These are phyloP conservation scores for Myotis lucifugus DNA, from an alignment of 2,113 vertebrate genomes.

Conservation along the genomic window DNA sequence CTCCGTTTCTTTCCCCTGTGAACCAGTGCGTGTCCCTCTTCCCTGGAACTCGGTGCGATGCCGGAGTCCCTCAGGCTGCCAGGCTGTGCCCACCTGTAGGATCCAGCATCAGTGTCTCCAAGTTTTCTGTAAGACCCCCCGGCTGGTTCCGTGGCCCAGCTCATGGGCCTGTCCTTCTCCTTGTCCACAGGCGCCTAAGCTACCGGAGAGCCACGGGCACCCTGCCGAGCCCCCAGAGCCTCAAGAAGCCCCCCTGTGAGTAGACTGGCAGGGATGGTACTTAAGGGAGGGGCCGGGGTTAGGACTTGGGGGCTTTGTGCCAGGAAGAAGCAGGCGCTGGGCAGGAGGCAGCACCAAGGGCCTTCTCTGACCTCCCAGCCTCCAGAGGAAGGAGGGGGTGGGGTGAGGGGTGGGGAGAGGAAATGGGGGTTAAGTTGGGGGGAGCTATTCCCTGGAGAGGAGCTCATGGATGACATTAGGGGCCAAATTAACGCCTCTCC, in stretches of 20 bases:
- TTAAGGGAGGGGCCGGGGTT: neutral
- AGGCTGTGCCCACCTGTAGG: neutral
- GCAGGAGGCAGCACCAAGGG: neutral
- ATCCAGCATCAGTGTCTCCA: neutral
- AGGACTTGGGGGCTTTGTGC: neutral
- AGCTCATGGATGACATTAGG: neutral
- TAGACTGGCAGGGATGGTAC: neutral
- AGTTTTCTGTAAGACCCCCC: neutral
- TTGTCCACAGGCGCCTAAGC: constrained; percentile 87
- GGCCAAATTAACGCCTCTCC: neutral
- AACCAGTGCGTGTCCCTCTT: neutral
- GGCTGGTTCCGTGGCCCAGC: neutral
- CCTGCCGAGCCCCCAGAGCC: constrained; percentile 84
- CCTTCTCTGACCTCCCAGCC: neutral
- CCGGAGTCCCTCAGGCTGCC: neutral
- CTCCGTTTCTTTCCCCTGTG: neutral
- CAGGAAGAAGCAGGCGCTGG: neutral
- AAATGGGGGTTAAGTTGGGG: neutral
- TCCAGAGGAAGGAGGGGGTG: neutral
- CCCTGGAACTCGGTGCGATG: neutral
- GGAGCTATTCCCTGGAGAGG: neutral
- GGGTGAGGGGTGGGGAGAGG: neutral
- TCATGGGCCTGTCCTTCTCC: neutral
- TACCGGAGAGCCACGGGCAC: constrained; percentile 90
- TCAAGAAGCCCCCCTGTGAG: constrained; percentile 90